These are phyloP conservation scores for Eilema depressum DNA, from an alignment of 2,888 invertebrate species.

Conservation along the genomic window DNA sequence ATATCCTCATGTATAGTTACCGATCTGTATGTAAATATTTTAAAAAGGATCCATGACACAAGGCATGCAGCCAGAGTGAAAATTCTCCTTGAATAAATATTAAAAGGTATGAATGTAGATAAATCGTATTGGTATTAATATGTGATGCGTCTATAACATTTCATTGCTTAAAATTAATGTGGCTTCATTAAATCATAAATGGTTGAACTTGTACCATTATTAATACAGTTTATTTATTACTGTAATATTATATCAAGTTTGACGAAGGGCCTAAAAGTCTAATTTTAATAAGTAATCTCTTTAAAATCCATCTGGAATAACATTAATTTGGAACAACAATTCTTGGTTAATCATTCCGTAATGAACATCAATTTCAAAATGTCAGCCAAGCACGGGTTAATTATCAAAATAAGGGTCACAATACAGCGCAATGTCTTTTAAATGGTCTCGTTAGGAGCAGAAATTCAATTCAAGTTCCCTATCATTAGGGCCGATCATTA, in stretches of 20 bases:
- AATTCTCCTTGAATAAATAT: too few species aligned
- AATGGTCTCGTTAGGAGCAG: conserved; percentile 43
- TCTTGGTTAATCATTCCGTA: neutral
- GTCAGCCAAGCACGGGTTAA: conserved; percentile 12
- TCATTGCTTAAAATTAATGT: too few species aligned
- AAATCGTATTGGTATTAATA: neutral
- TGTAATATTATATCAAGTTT: neutral
- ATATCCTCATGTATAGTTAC: too few species aligned
- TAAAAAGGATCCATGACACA: too few species aligned
- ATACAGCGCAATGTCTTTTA: conserved; percentile 19
- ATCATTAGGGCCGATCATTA: conserved; percentile 59
- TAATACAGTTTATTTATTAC: neutral
- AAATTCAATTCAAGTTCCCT: conserved; percentile 54
- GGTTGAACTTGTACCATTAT: neutral
- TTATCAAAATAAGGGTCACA: conserved; percentile 17
- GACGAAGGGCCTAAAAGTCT: neutral
- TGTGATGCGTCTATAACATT: neutral
- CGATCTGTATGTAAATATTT: too few species aligned
- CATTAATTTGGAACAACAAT: neutral
- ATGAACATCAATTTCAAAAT: neutral
- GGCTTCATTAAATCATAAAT: too few species aligned
- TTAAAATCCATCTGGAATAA: neutral
- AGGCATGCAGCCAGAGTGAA: too few species aligned
- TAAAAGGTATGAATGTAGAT: too few species aligned
- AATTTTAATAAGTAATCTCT: neutral